Conservation (phyloP, 1,140 invertebrate genomes). For the Drosophila kikkawai region DNA sequence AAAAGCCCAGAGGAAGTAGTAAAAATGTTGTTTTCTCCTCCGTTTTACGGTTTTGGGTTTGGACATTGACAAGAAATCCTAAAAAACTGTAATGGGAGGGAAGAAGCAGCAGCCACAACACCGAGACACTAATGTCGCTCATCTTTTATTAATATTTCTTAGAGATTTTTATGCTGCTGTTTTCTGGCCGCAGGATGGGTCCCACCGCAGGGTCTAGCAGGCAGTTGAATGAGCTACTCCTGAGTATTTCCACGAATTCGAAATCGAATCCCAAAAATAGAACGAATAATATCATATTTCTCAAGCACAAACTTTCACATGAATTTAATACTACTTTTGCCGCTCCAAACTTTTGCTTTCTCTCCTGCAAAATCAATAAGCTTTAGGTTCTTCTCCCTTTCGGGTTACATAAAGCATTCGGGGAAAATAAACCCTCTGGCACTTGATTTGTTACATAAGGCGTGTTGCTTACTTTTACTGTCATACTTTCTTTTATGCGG, state of each 20-base stretch:
- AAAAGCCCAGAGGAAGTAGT: constrained; percentile 72
- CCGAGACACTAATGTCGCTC: constrained; percentile 78
- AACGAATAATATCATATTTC: constrained; percentile 13
- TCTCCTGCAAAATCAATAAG: constrained; percentile 29
- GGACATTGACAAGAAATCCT: constrained; percentile 58
- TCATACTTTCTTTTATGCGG: constrained; percentile 58
- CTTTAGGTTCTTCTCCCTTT: not conserved
- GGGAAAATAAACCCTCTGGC: constrained; percentile 47
- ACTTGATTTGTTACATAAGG: constrained; percentile 66
- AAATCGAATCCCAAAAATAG: constrained; percentile 3
- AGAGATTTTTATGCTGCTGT: constrained; percentile 70
- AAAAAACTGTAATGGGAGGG: constrained; percentile 43
- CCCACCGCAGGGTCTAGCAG: constrained; percentile 24
- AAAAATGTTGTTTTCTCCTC: constrained; percentile 70
- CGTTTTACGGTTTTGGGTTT: constrained; percentile 78
- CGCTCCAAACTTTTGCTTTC: not conserved
- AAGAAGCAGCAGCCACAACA: constrained; percentile 40
- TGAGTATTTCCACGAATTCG: not conserved
- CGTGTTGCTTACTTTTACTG: constrained; percentile 60
- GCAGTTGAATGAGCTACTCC: constrained; percentile 49
- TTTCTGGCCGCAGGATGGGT: constrained; percentile 47
- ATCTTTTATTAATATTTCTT: constrained; percentile 84
- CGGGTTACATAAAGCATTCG: constrained; percentile 45
- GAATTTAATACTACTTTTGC: constrained; percentile 14
- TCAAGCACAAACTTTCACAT: constrained; percentile 7